Conservation (phyloP, 2,888 invertebrate genomes). For the Meghimatium bilineatum region DNA sequence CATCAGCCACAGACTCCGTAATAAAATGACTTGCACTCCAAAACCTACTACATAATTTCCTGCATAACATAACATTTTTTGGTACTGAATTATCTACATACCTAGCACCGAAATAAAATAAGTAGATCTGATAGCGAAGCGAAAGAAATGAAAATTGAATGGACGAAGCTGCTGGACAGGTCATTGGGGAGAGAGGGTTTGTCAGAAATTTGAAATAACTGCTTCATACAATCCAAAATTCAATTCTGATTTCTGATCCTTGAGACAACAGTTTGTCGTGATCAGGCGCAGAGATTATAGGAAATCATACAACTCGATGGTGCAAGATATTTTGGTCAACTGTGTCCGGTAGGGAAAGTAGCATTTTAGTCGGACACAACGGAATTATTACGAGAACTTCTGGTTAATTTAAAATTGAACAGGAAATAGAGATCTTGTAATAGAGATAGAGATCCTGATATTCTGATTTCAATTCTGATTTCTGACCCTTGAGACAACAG, state of each 20-base stretch:
- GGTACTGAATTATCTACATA: neutral
- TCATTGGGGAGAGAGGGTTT: neutral
- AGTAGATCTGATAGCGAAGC: neutral
- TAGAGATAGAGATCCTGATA: neutral
- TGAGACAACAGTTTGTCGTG: constrained; percentile 9
- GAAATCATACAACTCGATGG: neutral
- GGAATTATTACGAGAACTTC: neutral
- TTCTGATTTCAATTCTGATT: constrained; percentile 28
- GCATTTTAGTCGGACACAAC: neutral
- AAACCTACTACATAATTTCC: too few relatives aligned
- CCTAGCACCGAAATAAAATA: neutral
- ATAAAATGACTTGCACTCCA: too few relatives aligned
- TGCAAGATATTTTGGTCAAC: neutral
- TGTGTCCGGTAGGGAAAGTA: constrained; percentile 22
- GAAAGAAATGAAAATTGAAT: neutral
- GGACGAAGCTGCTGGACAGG: neutral
- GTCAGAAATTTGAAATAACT: neutral
- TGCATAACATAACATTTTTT: neutral
- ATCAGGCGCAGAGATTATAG: neutral
- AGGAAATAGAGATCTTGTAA: too few relatives aligned
- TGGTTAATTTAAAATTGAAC: neutral
- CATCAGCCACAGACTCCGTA: too few relatives aligned
- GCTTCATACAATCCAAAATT: constrained; percentile 3
- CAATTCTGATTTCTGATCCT: constrained; percentile 19
- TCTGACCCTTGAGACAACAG: constrained; percentile 5